Evolutionary conservation across 2,888 invertebrate genomes (phyloP), one percentile per base, ranked within the genome.

Genomic region (Drosophila siamana): DNA sequence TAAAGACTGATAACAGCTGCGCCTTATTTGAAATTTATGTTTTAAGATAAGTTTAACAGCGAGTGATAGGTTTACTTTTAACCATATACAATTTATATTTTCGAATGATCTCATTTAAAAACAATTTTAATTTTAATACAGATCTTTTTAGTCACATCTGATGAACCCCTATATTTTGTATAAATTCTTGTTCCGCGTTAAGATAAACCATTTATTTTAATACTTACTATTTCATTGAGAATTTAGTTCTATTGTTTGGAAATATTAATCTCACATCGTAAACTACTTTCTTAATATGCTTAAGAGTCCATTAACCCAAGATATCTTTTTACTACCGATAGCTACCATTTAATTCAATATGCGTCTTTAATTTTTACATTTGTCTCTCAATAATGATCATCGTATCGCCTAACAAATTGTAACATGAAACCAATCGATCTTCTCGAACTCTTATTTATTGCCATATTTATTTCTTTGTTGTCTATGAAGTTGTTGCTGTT

Each of bases 371-470:
- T 41, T n/a, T 8, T 13, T 0, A 28, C 40, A 33, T 36, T 56
- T 57, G 43, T 41, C 47, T 7, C 16, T 0, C 28, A 41, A 51
- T 52, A 47, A 52, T 44, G 43, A 41, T 15, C 36, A 9, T 33
- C 43, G 36, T 78, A 52, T 38, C 26, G 56, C 47, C 48, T 46
- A 22, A 61, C 69, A 46, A 75, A 59, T 56, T 65, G 69, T 55
- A 69, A 55, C 48, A 47, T 13, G 40, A 65, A 57, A 63, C 43
- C 64, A 60, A 71, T 80, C 82, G 72, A 79, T 69, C 63, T 71
- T 51, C 56, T 54, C 15, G 4, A 24, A 15, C 28, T 24, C 33
- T 30, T n/a, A 43, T 43, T 38, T 55, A 16, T 47, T 19, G 26
- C 28, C n/a, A 15, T 56, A 52, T 51, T 54, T 64, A 28, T 48